Evolutionary conservation across 2,113 vertebrate species (phyloP).

Genomic region (Myodes glareolus): DNA sequence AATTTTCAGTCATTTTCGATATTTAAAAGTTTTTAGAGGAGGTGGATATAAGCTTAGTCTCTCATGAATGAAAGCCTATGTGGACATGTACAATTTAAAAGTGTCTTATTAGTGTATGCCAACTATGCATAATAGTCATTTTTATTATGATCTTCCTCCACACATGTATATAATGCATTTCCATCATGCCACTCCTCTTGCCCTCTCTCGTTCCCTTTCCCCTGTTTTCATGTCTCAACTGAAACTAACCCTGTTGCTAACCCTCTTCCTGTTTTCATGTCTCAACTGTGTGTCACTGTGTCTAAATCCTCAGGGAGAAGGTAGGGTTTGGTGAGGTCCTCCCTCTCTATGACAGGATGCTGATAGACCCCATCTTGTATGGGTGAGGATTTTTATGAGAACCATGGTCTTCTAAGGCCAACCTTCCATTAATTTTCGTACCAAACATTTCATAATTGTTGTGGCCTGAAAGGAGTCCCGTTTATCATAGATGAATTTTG

Average conservation of each 20-base stretch:
- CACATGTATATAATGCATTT: neutral
- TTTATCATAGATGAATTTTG: neutral
- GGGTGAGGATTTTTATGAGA: neutral
- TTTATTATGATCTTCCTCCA: neutral
- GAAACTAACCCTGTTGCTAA: neutral
- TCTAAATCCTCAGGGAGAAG: neutral
- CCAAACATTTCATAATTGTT: neutral
- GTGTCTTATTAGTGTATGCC: neutral
- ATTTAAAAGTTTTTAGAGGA: neutral
- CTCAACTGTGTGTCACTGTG: neutral
- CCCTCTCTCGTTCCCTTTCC: neutral
- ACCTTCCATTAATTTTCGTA: neutral
- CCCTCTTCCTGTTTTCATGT: neutral
- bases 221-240: neutral
- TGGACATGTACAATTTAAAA: neutral
- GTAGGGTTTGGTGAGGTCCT: neutral
- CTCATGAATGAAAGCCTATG: neutral
- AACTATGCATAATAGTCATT: neutral
- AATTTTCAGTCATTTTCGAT: constrained; percentile 11
- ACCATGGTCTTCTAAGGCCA: neutral
- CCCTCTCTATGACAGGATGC: neutral
- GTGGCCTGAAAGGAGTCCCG: neutral
- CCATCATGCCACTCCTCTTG: neutral
- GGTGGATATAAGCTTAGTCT: neutral
- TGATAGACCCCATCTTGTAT: neutral